Percentiles rank a stretch among this genome's conserved stretches.
Evolutionary conservation across 2,888 invertebrate species (phyloP).

Genomic region (Galerucella nymphaeae): DNA sequence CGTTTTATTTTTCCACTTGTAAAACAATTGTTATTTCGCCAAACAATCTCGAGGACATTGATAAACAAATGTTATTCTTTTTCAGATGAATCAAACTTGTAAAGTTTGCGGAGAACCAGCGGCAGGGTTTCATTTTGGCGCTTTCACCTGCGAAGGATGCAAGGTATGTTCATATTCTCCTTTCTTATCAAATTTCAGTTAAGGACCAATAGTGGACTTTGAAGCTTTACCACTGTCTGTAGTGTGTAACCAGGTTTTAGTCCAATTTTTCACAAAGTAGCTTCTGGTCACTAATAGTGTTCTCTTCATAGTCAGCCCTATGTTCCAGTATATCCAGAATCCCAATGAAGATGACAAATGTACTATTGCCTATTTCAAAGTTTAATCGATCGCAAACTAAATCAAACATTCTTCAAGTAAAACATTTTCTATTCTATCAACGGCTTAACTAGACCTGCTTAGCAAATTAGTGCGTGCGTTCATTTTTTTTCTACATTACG

Average conservation of each 20-base stretch:
- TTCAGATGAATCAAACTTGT: constrained; percentile 96
- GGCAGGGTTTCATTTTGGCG: constrained; percentile 95
- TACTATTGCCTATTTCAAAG: too few species aligned
- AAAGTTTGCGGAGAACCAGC: constrained; percentile 96
- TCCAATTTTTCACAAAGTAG: too few species aligned
- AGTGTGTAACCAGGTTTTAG: too few species aligned
- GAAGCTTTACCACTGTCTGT: too few species aligned
- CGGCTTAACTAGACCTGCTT: background rate
- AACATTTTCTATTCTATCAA: background rate
- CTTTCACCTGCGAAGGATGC: constrained; percentile 96
- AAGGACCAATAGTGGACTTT: background rate
- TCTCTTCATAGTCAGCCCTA: too few species aligned
- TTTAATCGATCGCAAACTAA: too few species aligned
- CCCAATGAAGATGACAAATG: too few species aligned
- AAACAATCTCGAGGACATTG: background rate
- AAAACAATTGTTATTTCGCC: background rate
- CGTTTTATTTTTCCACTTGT: background rate
- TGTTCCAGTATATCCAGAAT: too few species aligned
- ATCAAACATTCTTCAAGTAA: too few species aligned
- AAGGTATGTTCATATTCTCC: constrained; percentile 74
- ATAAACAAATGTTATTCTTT: constrained; percentile 40
- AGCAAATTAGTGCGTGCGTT: constrained; percentile 3
- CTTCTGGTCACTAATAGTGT: too few species aligned
- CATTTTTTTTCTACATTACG: background rate
- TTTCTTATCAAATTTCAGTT: background rate